Percentiles rank a stretch among this genome's conserved stretches.
Conservation (phyloP, 2,797 vertebrate species). For the Cirrhinus mrigala region DNA sequence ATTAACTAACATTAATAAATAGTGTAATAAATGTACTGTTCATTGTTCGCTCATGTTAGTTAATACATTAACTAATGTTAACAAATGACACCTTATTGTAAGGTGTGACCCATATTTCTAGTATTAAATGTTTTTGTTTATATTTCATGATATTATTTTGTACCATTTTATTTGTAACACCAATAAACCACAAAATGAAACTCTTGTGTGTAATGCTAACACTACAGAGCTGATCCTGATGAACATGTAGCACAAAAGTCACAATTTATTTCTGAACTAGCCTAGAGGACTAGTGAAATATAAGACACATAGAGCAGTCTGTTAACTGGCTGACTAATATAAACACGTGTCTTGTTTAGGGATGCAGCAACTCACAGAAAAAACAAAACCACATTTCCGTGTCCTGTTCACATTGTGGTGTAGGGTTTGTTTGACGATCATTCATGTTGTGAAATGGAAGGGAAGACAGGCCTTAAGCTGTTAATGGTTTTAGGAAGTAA, state of each 20-base stretch:
- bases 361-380: neutral
- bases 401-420: neutral
- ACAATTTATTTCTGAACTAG: neutral
- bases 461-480: neutral
- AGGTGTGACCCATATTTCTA: no score
- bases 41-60: no score
- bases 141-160: neutral
- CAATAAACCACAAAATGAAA: neutral
- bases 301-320: neutral
- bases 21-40: no score
- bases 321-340: neutral
- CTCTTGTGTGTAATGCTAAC: neutral
- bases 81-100: no score
- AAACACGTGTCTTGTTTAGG: neutral
- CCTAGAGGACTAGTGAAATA: neutral
- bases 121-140: neutral
- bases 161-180: neutral
- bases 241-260: neutral
- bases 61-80: no score
- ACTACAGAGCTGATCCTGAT: neutral
- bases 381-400: neutral
- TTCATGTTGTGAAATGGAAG: constrained; percentile 24
- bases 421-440: neutral
- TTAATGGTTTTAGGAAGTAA: constrained; percentile 46
- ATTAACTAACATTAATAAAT: no score